Conservation (phyloP, 2,113 vertebrate species). For the Archilochus colubris region DNA sequence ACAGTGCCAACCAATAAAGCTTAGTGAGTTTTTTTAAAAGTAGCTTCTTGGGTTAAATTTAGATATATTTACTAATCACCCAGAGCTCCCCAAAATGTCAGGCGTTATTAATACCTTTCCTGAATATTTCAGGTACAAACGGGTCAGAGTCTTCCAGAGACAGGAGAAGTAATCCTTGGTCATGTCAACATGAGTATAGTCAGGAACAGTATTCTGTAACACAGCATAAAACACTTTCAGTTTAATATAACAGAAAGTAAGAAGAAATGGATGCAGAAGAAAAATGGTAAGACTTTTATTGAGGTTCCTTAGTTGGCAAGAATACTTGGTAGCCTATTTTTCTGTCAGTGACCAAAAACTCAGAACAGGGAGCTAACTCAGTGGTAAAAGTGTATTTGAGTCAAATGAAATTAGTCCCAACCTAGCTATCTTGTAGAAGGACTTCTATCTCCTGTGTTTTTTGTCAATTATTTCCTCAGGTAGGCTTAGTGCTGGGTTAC, state of each 20-base stretch:
- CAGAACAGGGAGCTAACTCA: neutral
- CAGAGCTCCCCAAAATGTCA: neutral
- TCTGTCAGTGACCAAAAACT: neutral
- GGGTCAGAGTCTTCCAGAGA: neutral
- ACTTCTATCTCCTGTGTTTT: neutral
- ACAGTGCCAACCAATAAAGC: neutral
- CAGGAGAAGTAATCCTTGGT: neutral
- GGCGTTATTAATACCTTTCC: rapidly evolving
- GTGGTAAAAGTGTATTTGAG: neutral
- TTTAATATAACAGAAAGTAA: neutral
- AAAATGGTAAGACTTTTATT: neutral
- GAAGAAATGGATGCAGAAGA: neutral
- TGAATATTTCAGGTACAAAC: neutral
- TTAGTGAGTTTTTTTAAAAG: neutral
- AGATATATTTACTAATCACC: neutral
- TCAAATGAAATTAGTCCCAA: neutral
- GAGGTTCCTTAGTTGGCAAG: too few relatives aligned
- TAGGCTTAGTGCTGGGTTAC: neutral
- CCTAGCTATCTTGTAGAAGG: neutral
- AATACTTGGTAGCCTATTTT: neutral
- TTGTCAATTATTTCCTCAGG: neutral
- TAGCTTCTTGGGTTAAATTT: neutral
- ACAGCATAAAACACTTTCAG: neutral
- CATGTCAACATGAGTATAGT: neutral
- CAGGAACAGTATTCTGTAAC: neutral